Base-by-base conservation (phyloP, 2,888 invertebrate genomes). In the Bellardia pandia region DNA sequence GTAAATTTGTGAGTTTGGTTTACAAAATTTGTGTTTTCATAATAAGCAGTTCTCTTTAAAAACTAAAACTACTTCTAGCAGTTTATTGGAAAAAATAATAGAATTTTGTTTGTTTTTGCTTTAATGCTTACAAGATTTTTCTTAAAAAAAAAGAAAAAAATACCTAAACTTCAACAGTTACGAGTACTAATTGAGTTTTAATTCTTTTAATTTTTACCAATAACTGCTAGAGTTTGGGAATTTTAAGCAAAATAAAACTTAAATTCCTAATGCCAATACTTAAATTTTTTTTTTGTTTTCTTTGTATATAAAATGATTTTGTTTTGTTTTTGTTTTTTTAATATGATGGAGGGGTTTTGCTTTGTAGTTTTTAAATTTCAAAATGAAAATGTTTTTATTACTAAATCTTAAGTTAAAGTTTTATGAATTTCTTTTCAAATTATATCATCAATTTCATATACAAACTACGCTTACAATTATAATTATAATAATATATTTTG, bases 401-500 rank as follows among this genome's bases (percentile, higher is more conserved):
- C 75, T 69, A 60, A 42, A 60, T 66, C 48, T 79, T 37, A 75
- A 71, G 37, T 69, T 75, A 42, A 85, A 71, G 30, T 74, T 85
- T 14, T 40, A 77, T 75, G 71, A 53, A 37, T 78, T 80, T 71
- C 30, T 62, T 71, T 51, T 69, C 56, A 51, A 42, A 60, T 40
- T 23, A 30, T 16, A 81, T 74, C 33, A 78, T 79, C 78, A 79
- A 85, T 74, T 81, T 85, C 87, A 81, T 87, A 87, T 85, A 85
- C 75, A 87, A 82, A 87, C 87, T 87, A 87, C 87, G 5, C 81
- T 81, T 87, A 84, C 23, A 42, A 16, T 40, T 42, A 66, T 66
- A 66, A 42, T 42, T 66, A 48, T 66, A 9, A 53, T 42, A 7
- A 16, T 33, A 58, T 37, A 42, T n/a, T 64, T 7, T 16, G 6